Conservation (phyloP, 2,113 vertebrate genomes). For the Phylloscopus whistleri region DNA sequence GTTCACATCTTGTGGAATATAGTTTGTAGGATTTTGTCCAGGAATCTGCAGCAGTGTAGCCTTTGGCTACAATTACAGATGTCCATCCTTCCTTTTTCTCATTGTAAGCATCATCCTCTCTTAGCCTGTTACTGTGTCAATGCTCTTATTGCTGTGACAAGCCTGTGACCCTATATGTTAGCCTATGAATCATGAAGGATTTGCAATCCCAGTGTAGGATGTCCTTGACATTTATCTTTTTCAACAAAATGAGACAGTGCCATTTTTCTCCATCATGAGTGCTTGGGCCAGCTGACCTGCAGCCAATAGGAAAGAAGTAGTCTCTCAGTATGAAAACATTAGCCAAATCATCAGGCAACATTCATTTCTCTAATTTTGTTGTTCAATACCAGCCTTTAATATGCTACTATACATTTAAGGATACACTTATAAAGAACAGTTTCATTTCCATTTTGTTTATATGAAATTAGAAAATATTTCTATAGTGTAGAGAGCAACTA, state of each 20-base stretch:
- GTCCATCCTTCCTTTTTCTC: not conserved
- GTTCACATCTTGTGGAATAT: not conserved
- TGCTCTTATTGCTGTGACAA: not conserved
- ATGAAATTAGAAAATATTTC: not conserved
- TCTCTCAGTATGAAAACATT: not conserved
- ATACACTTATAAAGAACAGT: not conserved
- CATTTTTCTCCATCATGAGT: not conserved
- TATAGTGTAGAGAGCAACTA: not conserved
- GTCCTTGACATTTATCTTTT: not conserved
- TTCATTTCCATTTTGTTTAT: not conserved
- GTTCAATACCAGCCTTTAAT: not conserved
- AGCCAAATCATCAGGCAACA: not conserved
- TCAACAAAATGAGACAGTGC: not conserved
- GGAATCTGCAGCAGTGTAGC: not conserved
- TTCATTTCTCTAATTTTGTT: not conserved
- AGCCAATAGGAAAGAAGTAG: not conserved
- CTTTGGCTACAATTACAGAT: not conserved
- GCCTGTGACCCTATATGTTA: not conserved
- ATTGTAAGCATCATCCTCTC: not conserved
- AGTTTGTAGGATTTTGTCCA: not conserved
- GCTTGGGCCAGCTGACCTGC: not conserved
- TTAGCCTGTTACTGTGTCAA: not conserved
- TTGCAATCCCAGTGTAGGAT: not conserved
- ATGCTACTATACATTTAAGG: not conserved
- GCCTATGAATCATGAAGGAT: not conserved